phyloP scores from a whole-genome alignment of 2,113 vertebrate species.

The Penelope pileata region DNA sequence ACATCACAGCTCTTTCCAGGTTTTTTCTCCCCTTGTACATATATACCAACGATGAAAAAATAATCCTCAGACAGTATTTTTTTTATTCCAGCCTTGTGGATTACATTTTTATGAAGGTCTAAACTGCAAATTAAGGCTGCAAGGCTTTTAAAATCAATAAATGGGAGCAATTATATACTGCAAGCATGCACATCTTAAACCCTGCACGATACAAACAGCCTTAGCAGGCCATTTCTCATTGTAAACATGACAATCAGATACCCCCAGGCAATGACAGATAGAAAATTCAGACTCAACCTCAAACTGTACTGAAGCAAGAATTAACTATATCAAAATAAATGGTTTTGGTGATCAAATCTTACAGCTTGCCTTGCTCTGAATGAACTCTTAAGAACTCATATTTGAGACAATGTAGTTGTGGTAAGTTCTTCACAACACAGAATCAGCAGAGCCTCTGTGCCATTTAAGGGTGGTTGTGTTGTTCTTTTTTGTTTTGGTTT shows the following conservation, averaged over 20 bases:
- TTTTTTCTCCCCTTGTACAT: not conserved
- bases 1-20: not conserved
- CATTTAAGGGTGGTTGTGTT: not conserved
- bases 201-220: conserved; percentile 18
- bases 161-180: not conserved
- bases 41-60: not conserved
- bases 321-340: conserved; percentile 29
- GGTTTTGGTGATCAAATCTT: not conserved
- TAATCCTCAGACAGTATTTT: not conserved
- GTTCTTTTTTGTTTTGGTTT: not conserved
- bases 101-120: not conserved
- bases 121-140: not conserved
- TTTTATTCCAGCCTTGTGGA: not conserved
- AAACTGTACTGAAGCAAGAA: not conserved
- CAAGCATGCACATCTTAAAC: conserved; percentile 24
- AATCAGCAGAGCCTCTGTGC: not conserved
- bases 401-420: not conserved
- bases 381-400: not conserved
- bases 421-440: not conserved
- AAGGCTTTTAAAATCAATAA: conserved; percentile 14
- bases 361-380: not conserved
- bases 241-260: conserved; percentile 9
- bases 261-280: not conserved
- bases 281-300: not conserved
- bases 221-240: not conserved